phyloP scores from a whole-genome alignment of 1,140 invertebrate genomes.

The Drosophila funebris region DNA sequence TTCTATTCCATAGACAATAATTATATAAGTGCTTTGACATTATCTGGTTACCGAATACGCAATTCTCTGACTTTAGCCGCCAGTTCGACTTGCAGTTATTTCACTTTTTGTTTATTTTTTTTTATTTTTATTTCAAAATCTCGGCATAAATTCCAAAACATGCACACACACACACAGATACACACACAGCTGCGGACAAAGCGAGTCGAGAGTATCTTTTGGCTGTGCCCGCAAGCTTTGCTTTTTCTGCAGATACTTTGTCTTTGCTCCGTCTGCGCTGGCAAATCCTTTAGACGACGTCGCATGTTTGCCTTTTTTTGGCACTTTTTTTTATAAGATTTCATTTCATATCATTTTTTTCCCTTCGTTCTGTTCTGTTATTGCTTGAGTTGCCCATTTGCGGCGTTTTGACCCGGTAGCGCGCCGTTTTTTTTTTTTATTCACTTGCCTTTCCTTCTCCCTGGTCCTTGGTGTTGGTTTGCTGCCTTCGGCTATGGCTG shows the following conservation, averaged over 20 bases:
- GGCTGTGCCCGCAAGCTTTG: constrained; percentile 12
- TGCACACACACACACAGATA: constrained; percentile 36
- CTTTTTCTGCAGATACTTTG: constrained; percentile 57
- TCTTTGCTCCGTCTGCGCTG: constrained; percentile 67
- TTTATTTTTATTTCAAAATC: constrained; percentile 48
- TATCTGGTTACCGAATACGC: constrained; percentile 52
- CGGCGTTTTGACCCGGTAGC: constrained; percentile 79
- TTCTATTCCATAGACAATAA: too few relatives aligned
- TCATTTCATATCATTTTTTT: constrained; percentile 74
- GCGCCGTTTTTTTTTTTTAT: constrained; percentile 23
- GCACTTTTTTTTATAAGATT: constrained; percentile 63
- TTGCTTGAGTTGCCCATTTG: constrained; percentile 68
- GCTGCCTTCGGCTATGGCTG: constrained; percentile 56
- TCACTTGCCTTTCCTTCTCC: background rate
- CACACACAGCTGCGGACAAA: constrained; percentile 17
- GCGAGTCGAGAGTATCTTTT: constrained; percentile 23
- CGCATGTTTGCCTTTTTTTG: constrained; percentile 74
- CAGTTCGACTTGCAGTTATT: constrained; percentile 51
- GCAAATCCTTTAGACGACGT: constrained; percentile 77
- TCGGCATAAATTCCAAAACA: constrained; percentile 72
- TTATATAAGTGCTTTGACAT: constrained; percentile 14
- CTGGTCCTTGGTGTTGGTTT: constrained; percentile 54
- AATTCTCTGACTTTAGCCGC: constrained; percentile 45
- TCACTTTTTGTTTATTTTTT: constrained; percentile 43
- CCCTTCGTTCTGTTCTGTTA: constrained; percentile 17